Conservation (phyloP, 1,140 invertebrate genomes). For the Bombus haemorrhoidalis region DNA sequence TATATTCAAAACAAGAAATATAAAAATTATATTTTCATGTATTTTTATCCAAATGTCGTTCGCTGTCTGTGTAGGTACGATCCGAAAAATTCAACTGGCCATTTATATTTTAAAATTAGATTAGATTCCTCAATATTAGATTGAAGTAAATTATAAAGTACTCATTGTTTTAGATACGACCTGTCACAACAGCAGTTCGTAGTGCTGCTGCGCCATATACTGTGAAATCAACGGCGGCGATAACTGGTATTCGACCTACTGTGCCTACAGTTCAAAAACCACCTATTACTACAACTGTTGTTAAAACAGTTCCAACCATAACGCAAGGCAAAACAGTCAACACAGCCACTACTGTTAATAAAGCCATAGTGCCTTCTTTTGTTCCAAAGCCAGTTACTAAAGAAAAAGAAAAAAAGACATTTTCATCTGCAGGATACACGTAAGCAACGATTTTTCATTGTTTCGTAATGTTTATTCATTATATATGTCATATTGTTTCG, state of each 20-base stretch:
- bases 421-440: slow-evolving; percentile 83
- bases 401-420: slow-evolving; percentile 87
- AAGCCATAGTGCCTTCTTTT: slow-evolving; percentile 81
- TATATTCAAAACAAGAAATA: background rate
- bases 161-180: slow-evolving; percentile 58
- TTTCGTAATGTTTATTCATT: background rate
- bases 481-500: background rate
- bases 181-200: slow-evolving; percentile 72
- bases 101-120: background rate
- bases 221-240: slow-evolving; percentile 75
- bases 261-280: slow-evolving; percentile 76
- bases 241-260: slow-evolving; percentile 74
- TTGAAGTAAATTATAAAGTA: background rate
- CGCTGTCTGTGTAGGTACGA: no score
- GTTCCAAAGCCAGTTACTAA: slow-evolving; percentile 82
- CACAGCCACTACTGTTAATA: slow-evolving; percentile 77
- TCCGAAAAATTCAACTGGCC: background rate
- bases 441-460: slow-evolving; percentile 64
- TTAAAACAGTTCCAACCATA: slow-evolving; percentile 72
- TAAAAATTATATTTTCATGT: background rate
- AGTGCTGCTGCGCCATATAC: slow-evolving; percentile 72
- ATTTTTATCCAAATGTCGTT: background rate
- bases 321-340: slow-evolving; percentile 77
- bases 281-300: slow-evolving; percentile 68
- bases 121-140: background rate